Evolutionary conservation across 2,113 vertebrate species (phyloP), one percentile per base, ranked within the genome.

Genomic region (Muntiacus muntjak): DNA sequence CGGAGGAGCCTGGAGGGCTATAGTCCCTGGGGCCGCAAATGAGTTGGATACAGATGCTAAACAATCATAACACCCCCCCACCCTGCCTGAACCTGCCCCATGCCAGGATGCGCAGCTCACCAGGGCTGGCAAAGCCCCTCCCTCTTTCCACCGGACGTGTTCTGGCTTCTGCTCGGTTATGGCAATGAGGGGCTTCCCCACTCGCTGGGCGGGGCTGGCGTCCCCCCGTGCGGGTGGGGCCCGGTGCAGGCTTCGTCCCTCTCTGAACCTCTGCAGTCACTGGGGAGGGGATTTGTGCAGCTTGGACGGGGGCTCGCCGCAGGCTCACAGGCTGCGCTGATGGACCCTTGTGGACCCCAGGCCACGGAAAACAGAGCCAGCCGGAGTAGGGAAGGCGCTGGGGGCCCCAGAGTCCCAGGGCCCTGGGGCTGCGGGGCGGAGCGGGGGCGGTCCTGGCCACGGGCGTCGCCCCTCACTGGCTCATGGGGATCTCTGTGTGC

Each of bases 221-320:
- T 26, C 12, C 89, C 45, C 13, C 23, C 1, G 5, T 5, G 1
- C 16, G 23, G 3, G 16, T 14, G 87, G 87, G 33, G 0, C 64
- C 16, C 13, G 45, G 12, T 13, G 1, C 16, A 17, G 47, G 47
- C 19, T 12, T 28, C 8, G 43, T 36, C 17, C 76, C 23, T 3
- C 30, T 15, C 21, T 5, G 52, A 26, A 9, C 21, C 50, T 62
- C 85, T 28, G 23, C 40, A 33, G 23, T 45, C 64, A 13, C 87
- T 21, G 52, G 50, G 81, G 5, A 30, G 23, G 6, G 3, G 7
- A 16, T 55, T 2, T 55, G 50, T 45, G 21, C 0, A 0, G 10
- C 6, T 6, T 11, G 58, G 43, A 33, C 8, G 12, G 52, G 11
- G 45, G 55, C 54, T 62, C 33, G 3, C 1, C 0, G 0, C 3